Base-by-base conservation (phyloP, 2,113 vertebrate species). In the Hippopotamus amphibius region DNA sequence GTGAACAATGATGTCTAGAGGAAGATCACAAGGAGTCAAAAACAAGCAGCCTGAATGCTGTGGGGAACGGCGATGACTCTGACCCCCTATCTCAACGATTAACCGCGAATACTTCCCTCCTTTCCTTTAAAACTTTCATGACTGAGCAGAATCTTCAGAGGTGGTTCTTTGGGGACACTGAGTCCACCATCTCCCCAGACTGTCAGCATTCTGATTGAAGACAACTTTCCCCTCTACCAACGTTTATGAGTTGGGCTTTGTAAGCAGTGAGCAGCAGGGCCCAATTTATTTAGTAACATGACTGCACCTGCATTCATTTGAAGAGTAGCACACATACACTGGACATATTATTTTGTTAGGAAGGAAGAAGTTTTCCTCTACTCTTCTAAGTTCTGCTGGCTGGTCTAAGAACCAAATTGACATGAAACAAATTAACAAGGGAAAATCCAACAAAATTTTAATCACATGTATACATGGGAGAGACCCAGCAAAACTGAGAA, bases 91-190 rank as follows among this genome's bases (percentile, higher is more conserved):
- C 46, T 76, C 72, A 50, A 1, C 30, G 43, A 48, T 19, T 30
- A 50, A 1, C 72, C 48, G 72, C 30, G 46, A 7, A 8, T 30
- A 50, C 26, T 48, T 50, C 46, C 15, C 72, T 72, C 22, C 71
- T 72, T 72, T 16, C 41, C 24, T 46, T 28, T 72, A 72, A 72
- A 46, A 46, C 24, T 28, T 72, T 72, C 71, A 28, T 28, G 41
- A 41, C 43, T 72, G 12, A 72, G 24, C 41, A 72, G 41, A 72
- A 26, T 72, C 12, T 72, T 72, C 21, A 72, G 6, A 37, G 13
- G 69, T 7, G 37, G 6, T 41, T 22, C 68, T 41, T 71, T 0
- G 0, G 37, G 21, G 37, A 41, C 21, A 71, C 37, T 0, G 0
- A 26, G 21, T 43, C 69, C 16, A 41, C 12, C 14, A 13, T 21